A percentile compares a stretch with the other conserved stretches of the same genome.
These are phyloP conservation scores for Laspeyria flexula DNA, from an alignment of 2,888 invertebrate genomes.

Conservation along the genomic window DNA sequence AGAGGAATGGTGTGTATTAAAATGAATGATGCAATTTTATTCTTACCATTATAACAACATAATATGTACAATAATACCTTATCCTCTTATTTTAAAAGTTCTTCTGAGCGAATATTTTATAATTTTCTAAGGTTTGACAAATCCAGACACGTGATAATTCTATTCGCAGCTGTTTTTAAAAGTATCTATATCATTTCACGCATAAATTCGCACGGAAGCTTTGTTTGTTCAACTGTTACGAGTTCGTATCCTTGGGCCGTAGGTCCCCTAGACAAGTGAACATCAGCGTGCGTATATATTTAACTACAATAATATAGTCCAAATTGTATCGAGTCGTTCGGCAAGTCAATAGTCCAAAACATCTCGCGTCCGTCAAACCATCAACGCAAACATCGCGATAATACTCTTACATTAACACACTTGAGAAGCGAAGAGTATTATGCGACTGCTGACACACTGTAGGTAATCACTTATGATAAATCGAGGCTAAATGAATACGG, in stretches of 20 bases:
- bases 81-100: too few species aligned
- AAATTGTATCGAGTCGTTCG: slow-evolving; percentile 8
- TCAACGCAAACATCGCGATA: slow-evolving; percentile 7
- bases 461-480: slow-evolving; percentile 46
- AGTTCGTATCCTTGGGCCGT: neutral
- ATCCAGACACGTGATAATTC: too few species aligned
- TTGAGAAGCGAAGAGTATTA: slow-evolving; percentile 16
- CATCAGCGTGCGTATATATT: slow-evolving; percentile 9
- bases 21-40: too few species aligned
- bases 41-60: too few species aligned
- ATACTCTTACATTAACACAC: slow-evolving; percentile 13
- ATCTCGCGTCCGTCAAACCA: neutral
- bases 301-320: slow-evolving; percentile 8
- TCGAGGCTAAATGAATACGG: slow-evolving; percentile 49
- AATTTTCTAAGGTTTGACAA: too few species aligned
- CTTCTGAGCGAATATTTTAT: too few species aligned
- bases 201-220: neutral
- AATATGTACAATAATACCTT: too few species aligned
- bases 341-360: slow-evolving; percentile 4
- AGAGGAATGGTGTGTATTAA: too few species aligned
- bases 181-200: too few species aligned
- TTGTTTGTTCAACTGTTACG: neutral
- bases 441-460: slow-evolving; percentile 30
- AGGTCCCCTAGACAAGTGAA: slow-evolving; percentile 3
- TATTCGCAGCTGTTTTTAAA: too few species aligned